A percentile compares a stretch with the other conserved stretches of the same genome.
Evolutionary conservation across 2,797 vertebrate genomes (phyloP).

Genomic region (Coreius guichenoti): DNA sequence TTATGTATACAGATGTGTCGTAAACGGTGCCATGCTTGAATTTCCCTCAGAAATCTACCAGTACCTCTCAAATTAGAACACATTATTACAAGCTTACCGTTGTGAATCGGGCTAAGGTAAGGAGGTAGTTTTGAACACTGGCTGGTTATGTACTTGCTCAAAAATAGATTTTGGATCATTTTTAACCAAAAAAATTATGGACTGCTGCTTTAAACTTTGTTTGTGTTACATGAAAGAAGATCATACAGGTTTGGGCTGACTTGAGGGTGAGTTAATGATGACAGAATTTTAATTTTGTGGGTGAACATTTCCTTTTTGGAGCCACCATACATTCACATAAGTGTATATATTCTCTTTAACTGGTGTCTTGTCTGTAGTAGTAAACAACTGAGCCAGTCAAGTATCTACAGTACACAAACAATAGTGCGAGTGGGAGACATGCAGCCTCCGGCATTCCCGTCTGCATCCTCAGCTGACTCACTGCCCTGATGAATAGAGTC

Average conservation of each 20-base stretch:
- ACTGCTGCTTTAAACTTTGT: neutral
- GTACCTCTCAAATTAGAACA: too few relatives aligned
- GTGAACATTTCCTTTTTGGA: neutral
- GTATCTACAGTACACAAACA: conserved; percentile 11
- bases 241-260: neutral
- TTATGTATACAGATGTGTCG: too few relatives aligned
- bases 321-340: neutral
- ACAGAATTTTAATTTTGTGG: neutral
- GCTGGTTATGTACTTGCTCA: too few relatives aligned
- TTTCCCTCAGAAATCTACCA: too few relatives aligned
- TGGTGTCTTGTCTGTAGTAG: neutral
- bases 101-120: too few relatives aligned
- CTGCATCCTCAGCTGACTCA: conserved; percentile 45
- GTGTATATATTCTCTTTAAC: neutral
- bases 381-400: neutral
- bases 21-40: too few relatives aligned
- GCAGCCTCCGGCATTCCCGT: conserved; percentile 48
- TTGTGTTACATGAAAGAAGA: neutral
- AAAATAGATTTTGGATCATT: too few relatives aligned
- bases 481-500: conserved; percentile 63
- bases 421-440: conserved; percentile 8
- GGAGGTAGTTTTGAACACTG: too few relatives aligned
- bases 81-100: too few relatives aligned
- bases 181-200: too few relatives aligned
- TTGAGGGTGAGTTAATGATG: neutral